phyloP scores from a whole-genome alignment of 1,140 invertebrate species.

The Teleogryllus occipitalis region DNA sequence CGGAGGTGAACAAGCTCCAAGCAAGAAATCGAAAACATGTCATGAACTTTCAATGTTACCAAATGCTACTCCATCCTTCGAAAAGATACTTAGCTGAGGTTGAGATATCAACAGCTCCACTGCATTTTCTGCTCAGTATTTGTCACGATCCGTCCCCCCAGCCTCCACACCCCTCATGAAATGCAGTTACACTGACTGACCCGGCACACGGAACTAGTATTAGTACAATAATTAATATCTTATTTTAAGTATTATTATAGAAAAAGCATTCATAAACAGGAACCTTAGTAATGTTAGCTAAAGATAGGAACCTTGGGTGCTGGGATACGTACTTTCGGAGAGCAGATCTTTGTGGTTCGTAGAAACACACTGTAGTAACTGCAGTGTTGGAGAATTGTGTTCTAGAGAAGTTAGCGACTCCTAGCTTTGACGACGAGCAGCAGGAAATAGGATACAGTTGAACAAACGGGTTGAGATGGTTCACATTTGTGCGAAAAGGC shows the following conservation, averaged over 20 bases:
- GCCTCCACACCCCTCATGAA: constrained; percentile 20
- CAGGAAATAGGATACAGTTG: too few species aligned
- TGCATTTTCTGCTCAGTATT: background rate
- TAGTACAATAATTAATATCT: constrained; percentile 31
- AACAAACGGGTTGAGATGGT: too few species aligned
- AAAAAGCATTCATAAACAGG: constrained; percentile 35
- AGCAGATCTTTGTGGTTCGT: background rate
- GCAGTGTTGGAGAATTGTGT: too few species aligned
- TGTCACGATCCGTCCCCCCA: constrained; percentile 9
- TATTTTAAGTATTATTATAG: constrained; percentile 28
- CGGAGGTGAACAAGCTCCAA: constrained; percentile 15
- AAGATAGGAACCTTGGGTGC: constrained; percentile 39
- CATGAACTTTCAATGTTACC: background rate
- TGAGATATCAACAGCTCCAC: too few species aligned
- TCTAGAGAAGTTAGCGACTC: too few species aligned
- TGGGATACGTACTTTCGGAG: constrained; percentile 30
- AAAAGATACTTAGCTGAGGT: background rate
- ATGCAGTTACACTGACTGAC: constrained; percentile 26
- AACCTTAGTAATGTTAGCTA: constrained; percentile 40
- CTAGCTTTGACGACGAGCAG: too few species aligned
- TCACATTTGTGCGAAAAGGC: too few species aligned
- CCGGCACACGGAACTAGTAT: constrained; percentile 31
- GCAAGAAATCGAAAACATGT: background rate
- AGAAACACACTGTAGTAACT: too few species aligned
- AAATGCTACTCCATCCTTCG: background rate